These are phyloP conservation scores for Synergus itoensis DNA, from an alignment of 2,888 invertebrate genomes.

Conservation along the genomic window DNA sequence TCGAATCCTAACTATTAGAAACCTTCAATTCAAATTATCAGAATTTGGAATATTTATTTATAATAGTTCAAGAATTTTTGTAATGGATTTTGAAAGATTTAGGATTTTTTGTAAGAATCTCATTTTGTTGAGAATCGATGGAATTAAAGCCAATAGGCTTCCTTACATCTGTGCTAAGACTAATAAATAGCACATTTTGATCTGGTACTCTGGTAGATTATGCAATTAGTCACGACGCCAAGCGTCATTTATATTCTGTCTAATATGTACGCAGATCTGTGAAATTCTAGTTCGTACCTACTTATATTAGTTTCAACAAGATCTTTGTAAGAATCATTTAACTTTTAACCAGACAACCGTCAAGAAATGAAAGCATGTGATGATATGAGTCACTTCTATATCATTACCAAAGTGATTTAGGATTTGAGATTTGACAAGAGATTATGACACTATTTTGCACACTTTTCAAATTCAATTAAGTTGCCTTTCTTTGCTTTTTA, in stretches of 20 bases:
- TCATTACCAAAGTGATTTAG: neutral
- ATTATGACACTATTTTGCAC: neutral
- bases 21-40: no score
- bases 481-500: neutral
- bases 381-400: conserved; percentile 15
- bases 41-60: no score
- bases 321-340: conserved; percentile 6
- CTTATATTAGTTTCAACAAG: neutral
- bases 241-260: neutral
- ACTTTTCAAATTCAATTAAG: neutral
- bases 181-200: conserved; percentile 22
- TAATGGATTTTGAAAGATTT: neutral
- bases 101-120: neutral
- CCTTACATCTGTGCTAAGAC: neutral
- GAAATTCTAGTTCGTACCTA: neutral
- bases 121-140: conserved; percentile 16
- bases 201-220: neutral
- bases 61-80: neutral
- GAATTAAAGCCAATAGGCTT: conserved; percentile 2
- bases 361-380: conserved; percentile 19
- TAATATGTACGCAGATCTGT: neutral
- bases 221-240: neutral
- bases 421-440: neutral
- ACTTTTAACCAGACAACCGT: conserved; percentile 14
- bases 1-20: no score